Evolutionary conservation across 1,140 invertebrate genomes (phyloP).

Genomic region (Leptinotarsa texana): DNA sequence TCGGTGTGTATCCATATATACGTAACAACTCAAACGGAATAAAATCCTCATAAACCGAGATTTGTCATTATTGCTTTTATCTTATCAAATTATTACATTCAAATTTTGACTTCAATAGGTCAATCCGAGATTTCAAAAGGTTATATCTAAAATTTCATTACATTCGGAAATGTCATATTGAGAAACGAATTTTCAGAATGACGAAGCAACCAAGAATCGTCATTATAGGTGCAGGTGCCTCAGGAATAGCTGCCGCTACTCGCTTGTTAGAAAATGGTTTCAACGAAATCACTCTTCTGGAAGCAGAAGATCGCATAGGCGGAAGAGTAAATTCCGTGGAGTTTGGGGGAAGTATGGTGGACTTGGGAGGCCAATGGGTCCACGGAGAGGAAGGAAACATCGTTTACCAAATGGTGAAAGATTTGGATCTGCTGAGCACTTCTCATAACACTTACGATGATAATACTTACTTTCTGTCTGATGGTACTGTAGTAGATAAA

Average conservation of each 20-base stretch:
- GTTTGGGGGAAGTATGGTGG: conserved; percentile 67
- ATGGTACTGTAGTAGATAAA: conserved; percentile 54
- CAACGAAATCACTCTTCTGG: conserved; percentile 63
- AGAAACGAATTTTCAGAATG: conserved; percentile 12
- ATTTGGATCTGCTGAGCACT: conserved; percentile 59
- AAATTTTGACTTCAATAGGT: too few relatives aligned
- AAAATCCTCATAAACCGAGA: too few relatives aligned
- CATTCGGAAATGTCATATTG: too few relatives aligned
- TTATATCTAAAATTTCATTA: too few relatives aligned
- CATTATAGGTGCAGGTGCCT: conserved; percentile 63
- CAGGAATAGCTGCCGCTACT: conserved; percentile 64
- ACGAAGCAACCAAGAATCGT: conserved; percentile 51
- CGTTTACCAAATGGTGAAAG: conserved; percentile 67
- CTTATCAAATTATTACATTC: too few relatives aligned
- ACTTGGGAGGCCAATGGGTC: conserved; percentile 68
- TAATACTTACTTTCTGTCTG: conserved; percentile 41
- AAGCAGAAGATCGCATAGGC: conserved; percentile 73
- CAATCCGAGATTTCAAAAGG: too few relatives aligned
- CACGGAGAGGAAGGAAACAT: conserved; percentile 77
- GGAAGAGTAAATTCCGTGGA: conserved; percentile 67
- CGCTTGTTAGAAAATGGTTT: conserved; percentile 61
- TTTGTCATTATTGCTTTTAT: too few relatives aligned
- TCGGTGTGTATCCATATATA: too few relatives aligned
- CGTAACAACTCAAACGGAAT: too few relatives aligned
- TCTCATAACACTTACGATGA: conserved; percentile 36